phyloP scores from a whole-genome alignment of 2,113 vertebrate genomes.

The Chauna torquata region DNA sequence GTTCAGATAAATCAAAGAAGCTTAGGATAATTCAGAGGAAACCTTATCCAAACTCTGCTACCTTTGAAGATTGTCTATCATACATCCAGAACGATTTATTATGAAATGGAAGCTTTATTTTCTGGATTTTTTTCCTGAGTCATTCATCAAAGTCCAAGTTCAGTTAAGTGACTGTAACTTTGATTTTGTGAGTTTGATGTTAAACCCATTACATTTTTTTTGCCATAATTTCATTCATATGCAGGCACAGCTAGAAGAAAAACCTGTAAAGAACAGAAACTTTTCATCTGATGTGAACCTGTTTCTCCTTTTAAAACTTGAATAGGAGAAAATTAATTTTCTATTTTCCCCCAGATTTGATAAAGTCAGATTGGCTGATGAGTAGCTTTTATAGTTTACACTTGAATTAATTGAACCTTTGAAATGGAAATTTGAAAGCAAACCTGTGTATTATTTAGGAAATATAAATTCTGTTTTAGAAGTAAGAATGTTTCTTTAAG shows the following conservation, averaged over 20 bases:
- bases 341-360: not conserved
- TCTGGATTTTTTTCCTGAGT: not conserved
- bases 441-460: constrained; percentile 15
- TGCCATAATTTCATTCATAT: not conserved
- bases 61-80: constrained; percentile 4
- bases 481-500: not conserved
- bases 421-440: constrained; percentile 49
- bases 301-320: constrained; percentile 2
- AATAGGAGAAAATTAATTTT: constrained; percentile 13
- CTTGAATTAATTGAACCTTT: constrained; percentile 36
- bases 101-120: not conserved
- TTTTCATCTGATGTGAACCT: constrained; percentile 10
- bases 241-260: not conserved
- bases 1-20: not conserved
- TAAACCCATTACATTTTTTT: not conserved
- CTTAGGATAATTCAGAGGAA: constrained; percentile 1
- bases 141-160: not conserved
- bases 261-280: not conserved
- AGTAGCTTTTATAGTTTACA: constrained; percentile 9
- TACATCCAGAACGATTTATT: not conserved
- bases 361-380: not conserved
- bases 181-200: not conserved
- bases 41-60: not conserved
- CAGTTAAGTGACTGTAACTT: not conserved
- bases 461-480: not conserved